A percentile compares a stretch with the other conserved stretches of the same genome.
Evolutionary conservation across 2,113 vertebrate genomes (phyloP).

Genomic region (Cranoglanis bouderius): DNA sequence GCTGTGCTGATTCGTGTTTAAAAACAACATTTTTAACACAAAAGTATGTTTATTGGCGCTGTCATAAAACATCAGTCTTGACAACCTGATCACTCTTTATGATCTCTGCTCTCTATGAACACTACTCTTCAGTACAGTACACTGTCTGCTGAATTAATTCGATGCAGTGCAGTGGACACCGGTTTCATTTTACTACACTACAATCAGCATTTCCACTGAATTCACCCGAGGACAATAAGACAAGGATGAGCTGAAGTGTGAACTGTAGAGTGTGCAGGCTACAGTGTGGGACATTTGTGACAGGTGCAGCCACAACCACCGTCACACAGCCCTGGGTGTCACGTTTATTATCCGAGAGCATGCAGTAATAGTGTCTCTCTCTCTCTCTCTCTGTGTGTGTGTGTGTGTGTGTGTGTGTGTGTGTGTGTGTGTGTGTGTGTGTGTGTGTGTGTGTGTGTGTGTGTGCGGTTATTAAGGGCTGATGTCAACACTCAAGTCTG

Average conservation of each 20-base stretch:
- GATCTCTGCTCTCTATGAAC: not conserved
- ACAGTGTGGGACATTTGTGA: constrained; percentile 17
- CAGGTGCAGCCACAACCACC: constrained; percentile 45
- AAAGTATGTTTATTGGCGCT: not conserved
- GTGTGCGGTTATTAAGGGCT: constrained; percentile 47
- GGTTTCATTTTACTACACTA: too few species aligned
- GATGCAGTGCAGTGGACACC: not conserved
- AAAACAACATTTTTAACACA: not conserved
- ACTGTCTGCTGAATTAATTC: not conserved
- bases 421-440: constrained; percentile 38
- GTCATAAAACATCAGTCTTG: not conserved
- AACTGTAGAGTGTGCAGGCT: not conserved
- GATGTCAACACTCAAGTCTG: constrained; percentile 56
- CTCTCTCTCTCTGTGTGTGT: too few species aligned
- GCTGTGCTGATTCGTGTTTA: not conserved
- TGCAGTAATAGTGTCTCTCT: constrained; percentile 46
- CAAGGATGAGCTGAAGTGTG: not conserved
- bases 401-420: constrained; percentile 35
- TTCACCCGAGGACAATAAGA: not conserved
- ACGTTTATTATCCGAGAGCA: constrained; percentile 48
- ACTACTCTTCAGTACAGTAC: not conserved
- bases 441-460: constrained; percentile 35
- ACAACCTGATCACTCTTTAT: not conserved
- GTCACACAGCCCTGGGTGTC: constrained; percentile 22
- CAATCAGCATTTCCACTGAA: not conserved